Evolutionary conservation across 2,113 vertebrate genomes (phyloP), one percentile per base, ranked within the genome.

Genomic region (Picathartes gymnocephalus): DNA sequence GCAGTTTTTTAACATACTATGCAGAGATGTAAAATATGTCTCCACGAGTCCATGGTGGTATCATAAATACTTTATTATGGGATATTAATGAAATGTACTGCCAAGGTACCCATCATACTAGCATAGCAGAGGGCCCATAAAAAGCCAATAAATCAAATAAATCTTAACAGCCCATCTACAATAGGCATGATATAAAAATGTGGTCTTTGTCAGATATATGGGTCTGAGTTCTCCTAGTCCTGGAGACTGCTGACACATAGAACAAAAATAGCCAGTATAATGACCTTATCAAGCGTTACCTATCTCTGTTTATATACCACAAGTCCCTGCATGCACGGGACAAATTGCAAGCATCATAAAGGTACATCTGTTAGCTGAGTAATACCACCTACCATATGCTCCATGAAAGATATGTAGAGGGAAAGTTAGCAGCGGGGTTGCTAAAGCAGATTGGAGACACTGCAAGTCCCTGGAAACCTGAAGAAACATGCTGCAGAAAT

Each of bases 51-150:
- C 93, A 81, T 53, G 50, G 81, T 87, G 86, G 71, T 56, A 94
- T 95, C 96, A 96, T 97, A 97, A 97, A 97, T 96, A 96, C 40
- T 96, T 92, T 94, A 60, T 96, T 96, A 97, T 97, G 93, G 80
- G 90, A 92, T 97, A 97, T 92, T 97, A 98, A 98, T 97, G 96
- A 97, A 98, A 97, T 81, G 53, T 44, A 86, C 35, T 85, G 88
- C 79, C 91, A 96, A 88, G 78, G 72, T 94, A 92, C 79, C 92
- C 68, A 94, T 89, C 71, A 88, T 33, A 7, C 56, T 79, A 91
- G 69, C 80, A 92, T 88, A 93, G 81, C 84, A 93, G 71, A 97
- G 92, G 86, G 56, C 93, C 60, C 58, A 90, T 94, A 96, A 97
- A 96, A 94, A 77, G 77, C 47, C 72, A 88, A 90, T 96, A 97